A percentile compares a stretch with the other conserved stretches of the same genome.
Evolutionary conservation across 2,888 invertebrate species (phyloP).

Genomic region (Ashinkailepas kermadecensis): DNA sequence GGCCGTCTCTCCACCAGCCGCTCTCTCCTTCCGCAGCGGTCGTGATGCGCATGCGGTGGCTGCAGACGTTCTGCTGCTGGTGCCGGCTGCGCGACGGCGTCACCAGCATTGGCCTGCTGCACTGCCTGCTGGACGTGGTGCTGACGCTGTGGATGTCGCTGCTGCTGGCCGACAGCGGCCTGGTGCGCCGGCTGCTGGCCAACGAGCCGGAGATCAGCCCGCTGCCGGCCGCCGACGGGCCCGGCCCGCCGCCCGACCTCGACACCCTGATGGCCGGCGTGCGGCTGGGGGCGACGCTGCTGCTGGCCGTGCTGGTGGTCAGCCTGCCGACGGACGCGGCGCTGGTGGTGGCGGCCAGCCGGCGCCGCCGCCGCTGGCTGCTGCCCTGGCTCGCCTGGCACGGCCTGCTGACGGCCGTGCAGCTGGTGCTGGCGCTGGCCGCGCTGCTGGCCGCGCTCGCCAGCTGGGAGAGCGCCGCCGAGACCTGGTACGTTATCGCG

Average conservation of each 20-base stretch:
- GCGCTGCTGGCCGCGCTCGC: neutral
- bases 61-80: slow-evolving; percentile 14
- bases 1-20: too few relatives aligned
- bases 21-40: too few relatives aligned
- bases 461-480: neutral
- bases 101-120: slow-evolving; percentile 9
- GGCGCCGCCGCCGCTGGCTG: slow-evolving; percentile 10
- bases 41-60: neutral
- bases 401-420: neutral
- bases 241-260: slow-evolving; percentile 6
- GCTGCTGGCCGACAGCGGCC: neutral
- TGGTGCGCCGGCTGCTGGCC: slow-evolving; percentile 20
- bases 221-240: neutral
- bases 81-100: slow-evolving; percentile 19
- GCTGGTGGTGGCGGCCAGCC: slow-evolving; percentile 1
- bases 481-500: neutral
- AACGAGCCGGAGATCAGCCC: neutral
- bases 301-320: slow-evolving; percentile 1
- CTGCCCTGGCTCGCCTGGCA: slow-evolving; percentile 20
- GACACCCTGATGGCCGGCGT: neutral
- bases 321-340: neutral
- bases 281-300: neutral
- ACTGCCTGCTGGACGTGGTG: slow-evolving; percentile 7
- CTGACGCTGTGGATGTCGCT: neutral
- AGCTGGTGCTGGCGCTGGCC: slow-evolving; percentile 19